Percentiles rank a stretch among this genome's conserved stretches.
These are phyloP conservation scores for Paralvinella palmiformis DNA, from an alignment of 1,140 invertebrate species.

Conservation along the genomic window DNA sequence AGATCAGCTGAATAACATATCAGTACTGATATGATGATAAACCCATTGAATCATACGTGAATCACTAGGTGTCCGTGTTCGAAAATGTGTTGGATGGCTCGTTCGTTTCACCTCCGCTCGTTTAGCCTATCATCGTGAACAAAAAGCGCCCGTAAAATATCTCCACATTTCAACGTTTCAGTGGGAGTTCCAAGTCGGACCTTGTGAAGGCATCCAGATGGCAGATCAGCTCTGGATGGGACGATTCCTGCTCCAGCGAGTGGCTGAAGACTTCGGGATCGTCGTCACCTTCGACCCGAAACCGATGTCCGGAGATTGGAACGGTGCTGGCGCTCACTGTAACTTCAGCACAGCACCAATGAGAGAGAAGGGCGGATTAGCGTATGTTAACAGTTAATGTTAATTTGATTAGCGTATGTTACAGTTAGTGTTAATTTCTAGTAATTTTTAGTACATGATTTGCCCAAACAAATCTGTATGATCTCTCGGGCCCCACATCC, in stretches of 20 bases:
- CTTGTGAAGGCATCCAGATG: slow-evolving; percentile 64
- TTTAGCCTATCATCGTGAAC: neutral
- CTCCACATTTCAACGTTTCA: slow-evolving; percentile 37
- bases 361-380: slow-evolving; percentile 73
- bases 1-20: no score
- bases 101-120: neutral
- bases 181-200: slow-evolving; percentile 53
- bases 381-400: slow-evolving; percentile 31
- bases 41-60: no score
- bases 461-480: no score
- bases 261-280: slow-evolving; percentile 88
- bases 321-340: slow-evolving; percentile 80
- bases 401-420: no score
- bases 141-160: neutral
- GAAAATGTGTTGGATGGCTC: neutral
- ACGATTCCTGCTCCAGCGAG: slow-evolving; percentile 67
- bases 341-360: slow-evolving; percentile 87
- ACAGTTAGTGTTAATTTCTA: no score
- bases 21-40: no score
- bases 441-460: no score
- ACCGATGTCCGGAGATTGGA: slow-evolving; percentile 78
- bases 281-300: slow-evolving; percentile 84
- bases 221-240: slow-evolving; percentile 89
- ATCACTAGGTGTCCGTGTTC: neutral
- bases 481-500: no score